Evolutionary conservation across 2,113 vertebrate species (phyloP).

Genomic region (Carassius carassius): DNA sequence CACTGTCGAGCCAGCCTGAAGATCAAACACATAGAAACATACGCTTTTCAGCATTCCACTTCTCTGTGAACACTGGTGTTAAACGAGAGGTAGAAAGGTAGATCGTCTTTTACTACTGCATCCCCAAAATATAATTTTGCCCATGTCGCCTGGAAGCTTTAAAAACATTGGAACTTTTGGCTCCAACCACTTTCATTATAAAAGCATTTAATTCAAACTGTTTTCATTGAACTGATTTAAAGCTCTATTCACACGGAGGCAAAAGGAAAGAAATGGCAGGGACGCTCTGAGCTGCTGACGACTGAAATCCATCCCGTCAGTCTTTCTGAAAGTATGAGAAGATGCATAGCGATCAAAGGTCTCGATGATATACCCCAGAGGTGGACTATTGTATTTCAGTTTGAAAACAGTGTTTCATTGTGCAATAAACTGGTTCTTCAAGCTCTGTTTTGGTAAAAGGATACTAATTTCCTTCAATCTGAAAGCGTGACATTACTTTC

Average conservation of each 20-base stretch:
- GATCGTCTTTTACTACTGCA: too few relatives aligned
- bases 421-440: slow-evolving; percentile 36
- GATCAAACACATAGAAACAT: slow-evolving; percentile 11
- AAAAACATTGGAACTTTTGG: neutral
- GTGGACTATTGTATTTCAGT: slow-evolving; percentile 33
- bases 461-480: neutral
- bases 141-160: too few relatives aligned
- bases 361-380: slow-evolving; percentile 16
- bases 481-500: neutral
- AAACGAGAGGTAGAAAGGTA: too few relatives aligned
- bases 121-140: too few relatives aligned
- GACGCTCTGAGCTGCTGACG: neutral
- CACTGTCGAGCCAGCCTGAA: slow-evolving; percentile 85
- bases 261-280: neutral
- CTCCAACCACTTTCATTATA: neutral
- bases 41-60: neutral
- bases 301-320: neutral
- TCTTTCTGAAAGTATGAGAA: slow-evolving; percentile 11
- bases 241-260: neutral
- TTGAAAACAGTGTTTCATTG: slow-evolving; percentile 40
- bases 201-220: neutral
- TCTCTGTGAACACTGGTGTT: neutral
- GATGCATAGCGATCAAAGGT: slow-evolving; percentile 27
- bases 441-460: slow-evolving; percentile 28
- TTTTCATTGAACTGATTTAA: neutral